Percentiles rank a stretch among this genome's conserved stretches.
Evolutionary conservation across 1,140 invertebrate species (phyloP).

Genomic region (Ceratina japonica): DNA sequence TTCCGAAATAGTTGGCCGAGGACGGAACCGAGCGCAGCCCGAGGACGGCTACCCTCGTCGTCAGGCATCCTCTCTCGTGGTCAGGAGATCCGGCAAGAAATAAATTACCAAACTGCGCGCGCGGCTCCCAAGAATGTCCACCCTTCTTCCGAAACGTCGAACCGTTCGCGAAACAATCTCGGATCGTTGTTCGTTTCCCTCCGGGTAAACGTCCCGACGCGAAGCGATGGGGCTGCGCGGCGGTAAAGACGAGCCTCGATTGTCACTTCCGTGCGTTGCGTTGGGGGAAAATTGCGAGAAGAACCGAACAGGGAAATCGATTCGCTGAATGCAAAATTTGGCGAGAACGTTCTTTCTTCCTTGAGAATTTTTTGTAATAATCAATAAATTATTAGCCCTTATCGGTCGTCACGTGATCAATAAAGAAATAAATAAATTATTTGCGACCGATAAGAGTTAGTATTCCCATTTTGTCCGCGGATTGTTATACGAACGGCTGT

Average conservation of each 20-base stretch:
- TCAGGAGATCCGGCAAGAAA: constrained; percentile 74
- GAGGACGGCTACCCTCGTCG: constrained; percentile 58
- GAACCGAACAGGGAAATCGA: neutral
- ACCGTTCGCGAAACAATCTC: constrained; percentile 55
- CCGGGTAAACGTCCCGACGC: constrained; percentile 11
- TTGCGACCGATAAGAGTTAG: no score
- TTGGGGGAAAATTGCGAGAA: neutral
- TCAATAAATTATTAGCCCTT: no score
- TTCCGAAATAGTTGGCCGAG: constrained; percentile 74
- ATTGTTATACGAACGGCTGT: no score
- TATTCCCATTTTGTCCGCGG: no score
- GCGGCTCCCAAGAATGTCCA: constrained; percentile 67
- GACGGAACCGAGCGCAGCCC: constrained; percentile 37
- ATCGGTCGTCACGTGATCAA: no score
- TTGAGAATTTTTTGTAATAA: no score
- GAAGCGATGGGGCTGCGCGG: constrained; percentile 9
- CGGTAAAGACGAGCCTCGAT: constrained; percentile 34
- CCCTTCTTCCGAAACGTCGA: constrained; percentile 54
- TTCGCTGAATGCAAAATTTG: constrained; percentile 1
- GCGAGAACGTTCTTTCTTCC: no score
- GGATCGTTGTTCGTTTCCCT: constrained; percentile 45
- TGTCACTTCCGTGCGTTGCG: constrained; percentile 36
- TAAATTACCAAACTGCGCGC: constrained; percentile 70
- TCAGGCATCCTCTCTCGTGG: constrained; percentile 64
- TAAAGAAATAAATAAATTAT: no score